These are phyloP conservation scores for Eucriotettix oculatus DNA, from an alignment of 2,888 invertebrate species.

Conservation along the genomic window DNA sequence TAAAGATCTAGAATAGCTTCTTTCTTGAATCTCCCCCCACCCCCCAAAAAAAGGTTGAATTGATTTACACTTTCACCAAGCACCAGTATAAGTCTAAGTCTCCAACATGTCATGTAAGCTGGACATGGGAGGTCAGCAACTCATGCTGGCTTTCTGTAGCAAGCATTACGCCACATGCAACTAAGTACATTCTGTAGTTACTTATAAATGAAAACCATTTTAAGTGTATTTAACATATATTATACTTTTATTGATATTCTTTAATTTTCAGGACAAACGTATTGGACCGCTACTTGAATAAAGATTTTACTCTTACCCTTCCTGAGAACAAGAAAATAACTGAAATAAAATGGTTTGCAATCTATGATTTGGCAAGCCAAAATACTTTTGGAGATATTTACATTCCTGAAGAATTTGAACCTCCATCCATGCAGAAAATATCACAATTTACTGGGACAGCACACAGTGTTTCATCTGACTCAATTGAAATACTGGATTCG, in stretches of 20 bases:
- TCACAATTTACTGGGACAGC: constrained; percentile 40
- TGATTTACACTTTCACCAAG: no score
- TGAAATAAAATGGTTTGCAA: constrained; percentile 75
- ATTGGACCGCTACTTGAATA: constrained; percentile 68
- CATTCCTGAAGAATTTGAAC: constrained; percentile 78
- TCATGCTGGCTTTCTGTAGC: no score
- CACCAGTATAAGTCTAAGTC: no score
- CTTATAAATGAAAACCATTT: no score
- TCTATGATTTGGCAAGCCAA: constrained; percentile 66
- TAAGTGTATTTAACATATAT: no score
- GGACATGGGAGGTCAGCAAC: no score
- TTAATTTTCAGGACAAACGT: constrained; percentile 58
- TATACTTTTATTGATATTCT: not conserved
- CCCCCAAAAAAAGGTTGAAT: no score
- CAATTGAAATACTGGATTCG: constrained; percentile 61
- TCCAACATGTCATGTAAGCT: no score
- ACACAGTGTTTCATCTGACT: constrained; percentile 50
- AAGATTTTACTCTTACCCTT: constrained; percentile 61
- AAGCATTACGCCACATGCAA: no score
- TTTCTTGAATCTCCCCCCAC: no score
- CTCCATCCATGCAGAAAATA: constrained; percentile 53
- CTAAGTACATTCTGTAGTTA: no score
- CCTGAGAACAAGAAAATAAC: constrained; percentile 76
- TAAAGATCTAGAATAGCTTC: no score
- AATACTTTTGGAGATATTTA: constrained; percentile 81